These are phyloP conservation scores for Drosophila paulistorum DNA, from an alignment of 1,140 invertebrate species.

Conservation along the genomic window DNA sequence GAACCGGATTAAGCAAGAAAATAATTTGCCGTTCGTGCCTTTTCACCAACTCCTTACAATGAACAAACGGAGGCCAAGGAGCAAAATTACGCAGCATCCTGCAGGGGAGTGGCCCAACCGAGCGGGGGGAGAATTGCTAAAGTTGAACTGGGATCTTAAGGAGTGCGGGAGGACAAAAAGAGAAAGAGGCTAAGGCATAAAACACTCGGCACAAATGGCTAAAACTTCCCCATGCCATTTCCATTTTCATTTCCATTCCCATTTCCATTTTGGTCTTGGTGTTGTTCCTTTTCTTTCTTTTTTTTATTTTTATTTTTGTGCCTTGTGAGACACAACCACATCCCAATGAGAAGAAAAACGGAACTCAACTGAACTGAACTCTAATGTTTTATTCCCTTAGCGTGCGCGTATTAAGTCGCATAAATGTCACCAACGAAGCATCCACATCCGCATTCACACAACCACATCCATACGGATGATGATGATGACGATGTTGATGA, in stretches of 20 bases:
- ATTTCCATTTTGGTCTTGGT: slow-evolving; percentile 14
- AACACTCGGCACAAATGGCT: slow-evolving; percentile 61
- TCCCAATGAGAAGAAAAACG: slow-evolving; percentile 61
- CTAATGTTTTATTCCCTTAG: slow-evolving; percentile 71
- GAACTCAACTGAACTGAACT: slow-evolving; percentile 63
- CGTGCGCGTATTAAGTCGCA: slow-evolving; percentile 75
- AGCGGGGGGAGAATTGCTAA: not conserved
- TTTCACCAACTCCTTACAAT: slow-evolving; percentile 59
- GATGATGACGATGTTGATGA: slow-evolving; percentile 15
- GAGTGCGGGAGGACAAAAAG: not conserved
- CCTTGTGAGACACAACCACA: slow-evolving; percentile 16
- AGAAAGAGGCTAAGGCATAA: no score
- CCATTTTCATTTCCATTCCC: slow-evolving; percentile 32
- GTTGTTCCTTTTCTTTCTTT: slow-evolving; percentile 21
- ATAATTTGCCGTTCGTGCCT: slow-evolving; percentile 79
- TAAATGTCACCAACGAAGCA: slow-evolving; percentile 62
- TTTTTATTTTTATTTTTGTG: not conserved
- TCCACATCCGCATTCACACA: slow-evolving; percentile 38
- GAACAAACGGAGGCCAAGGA: slow-evolving; percentile 19
- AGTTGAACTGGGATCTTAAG: not conserved
- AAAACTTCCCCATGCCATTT: slow-evolving; percentile 33
- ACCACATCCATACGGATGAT: slow-evolving; percentile 24
- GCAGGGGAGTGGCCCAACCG: not conserved
- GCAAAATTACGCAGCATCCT: slow-evolving; percentile 32
- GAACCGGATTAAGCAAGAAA: slow-evolving; percentile 79